Conservation (phyloP, 2,888 invertebrate species). For the Drosophila nigricruria region DNA sequence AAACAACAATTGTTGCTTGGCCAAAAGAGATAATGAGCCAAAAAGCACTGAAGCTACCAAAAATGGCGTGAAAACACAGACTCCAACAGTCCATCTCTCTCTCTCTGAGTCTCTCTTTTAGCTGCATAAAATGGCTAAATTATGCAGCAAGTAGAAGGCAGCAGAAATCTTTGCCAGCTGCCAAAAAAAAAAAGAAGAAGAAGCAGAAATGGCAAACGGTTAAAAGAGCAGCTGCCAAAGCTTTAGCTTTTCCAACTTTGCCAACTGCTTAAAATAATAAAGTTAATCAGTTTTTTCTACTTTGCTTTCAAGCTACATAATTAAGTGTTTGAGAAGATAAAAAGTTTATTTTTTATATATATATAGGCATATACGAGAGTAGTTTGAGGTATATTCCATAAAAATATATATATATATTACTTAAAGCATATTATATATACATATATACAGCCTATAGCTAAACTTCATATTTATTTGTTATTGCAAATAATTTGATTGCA, state of each 20-base stretch:
- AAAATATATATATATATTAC: neutral
- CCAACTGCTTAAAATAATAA: slow-evolving; percentile 27
- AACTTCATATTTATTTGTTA: neutral
- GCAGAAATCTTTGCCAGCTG: slow-evolving; percentile 67
- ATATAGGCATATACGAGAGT: neutral
- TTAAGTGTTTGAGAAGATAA: neutral
- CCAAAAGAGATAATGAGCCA: slow-evolving; percentile 53
- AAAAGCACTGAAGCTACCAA: slow-evolving; percentile 35
- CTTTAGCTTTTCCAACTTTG: slow-evolving; percentile 24
- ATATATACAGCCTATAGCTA: neutral
- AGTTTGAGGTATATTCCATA: neutral
- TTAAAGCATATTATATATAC: neutral
- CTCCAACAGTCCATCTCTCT: neutral
- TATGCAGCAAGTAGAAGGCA: slow-evolving; percentile 49
- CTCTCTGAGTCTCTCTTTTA: slow-evolving; percentile 8
- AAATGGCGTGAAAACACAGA: slow-evolving; percentile 50
- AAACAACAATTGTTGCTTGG: slow-evolving; percentile 56
- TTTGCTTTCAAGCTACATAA: slow-evolving; percentile 1
- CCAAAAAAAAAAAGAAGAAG: slow-evolving; percentile 46
- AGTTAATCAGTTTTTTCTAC: slow-evolving; percentile 30
- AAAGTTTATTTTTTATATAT: neutral
- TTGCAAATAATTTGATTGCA: too few relatives aligned
- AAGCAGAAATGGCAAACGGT: slow-evolving; percentile 46
- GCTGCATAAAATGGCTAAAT: slow-evolving; percentile 69
- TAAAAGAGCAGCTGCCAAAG: slow-evolving; percentile 33